These are phyloP conservation scores for Zaprionus ornatus DNA, from an alignment of 1,140 invertebrate genomes.

Conservation along the genomic window DNA sequence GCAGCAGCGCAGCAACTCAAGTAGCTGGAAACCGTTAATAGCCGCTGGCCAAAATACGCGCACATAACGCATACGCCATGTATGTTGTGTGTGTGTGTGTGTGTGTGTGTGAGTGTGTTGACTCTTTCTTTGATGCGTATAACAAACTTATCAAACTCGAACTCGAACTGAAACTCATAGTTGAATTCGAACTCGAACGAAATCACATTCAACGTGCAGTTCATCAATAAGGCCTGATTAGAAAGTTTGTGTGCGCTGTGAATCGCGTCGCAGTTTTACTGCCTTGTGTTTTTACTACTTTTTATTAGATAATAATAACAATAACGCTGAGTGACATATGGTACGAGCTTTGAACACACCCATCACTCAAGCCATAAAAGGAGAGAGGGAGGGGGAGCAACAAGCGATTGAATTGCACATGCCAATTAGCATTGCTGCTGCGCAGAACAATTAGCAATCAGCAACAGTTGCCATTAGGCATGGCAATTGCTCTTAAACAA, in stretches of 20 bases:
- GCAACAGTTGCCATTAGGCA: background rate
- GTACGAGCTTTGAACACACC: background rate
- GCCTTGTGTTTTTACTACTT: too few relatives aligned
- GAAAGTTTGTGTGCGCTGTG: constrained; percentile 57
- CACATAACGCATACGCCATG: constrained; percentile 58
- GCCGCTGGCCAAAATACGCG: constrained; percentile 58
- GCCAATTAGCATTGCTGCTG: background rate
- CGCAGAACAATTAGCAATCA: background rate
- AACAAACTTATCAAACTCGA: constrained; percentile 23
- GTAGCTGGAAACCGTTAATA: constrained; percentile 61
- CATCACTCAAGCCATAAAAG: background rate
- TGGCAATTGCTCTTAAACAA: background rate
- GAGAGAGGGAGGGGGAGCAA: background rate
- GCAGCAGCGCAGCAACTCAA: constrained; percentile 43
- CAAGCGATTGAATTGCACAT: background rate
- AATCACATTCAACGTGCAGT: constrained; percentile 44
- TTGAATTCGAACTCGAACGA: constrained; percentile 13
- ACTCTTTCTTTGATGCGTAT: constrained; percentile 14
- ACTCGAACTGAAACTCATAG: background rate
- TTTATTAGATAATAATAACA: constrained; percentile 54
- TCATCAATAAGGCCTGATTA: constrained; percentile 62
- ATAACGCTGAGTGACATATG: constrained; percentile 19
- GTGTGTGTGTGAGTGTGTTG: constrained; percentile 7
- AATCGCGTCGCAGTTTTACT: constrained; percentile 30
- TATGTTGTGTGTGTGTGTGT: constrained; percentile 18